These are phyloP conservation scores for Macquaria australasica DNA, from an alignment of 2,113 vertebrate genomes.

Conservation along the genomic window DNA sequence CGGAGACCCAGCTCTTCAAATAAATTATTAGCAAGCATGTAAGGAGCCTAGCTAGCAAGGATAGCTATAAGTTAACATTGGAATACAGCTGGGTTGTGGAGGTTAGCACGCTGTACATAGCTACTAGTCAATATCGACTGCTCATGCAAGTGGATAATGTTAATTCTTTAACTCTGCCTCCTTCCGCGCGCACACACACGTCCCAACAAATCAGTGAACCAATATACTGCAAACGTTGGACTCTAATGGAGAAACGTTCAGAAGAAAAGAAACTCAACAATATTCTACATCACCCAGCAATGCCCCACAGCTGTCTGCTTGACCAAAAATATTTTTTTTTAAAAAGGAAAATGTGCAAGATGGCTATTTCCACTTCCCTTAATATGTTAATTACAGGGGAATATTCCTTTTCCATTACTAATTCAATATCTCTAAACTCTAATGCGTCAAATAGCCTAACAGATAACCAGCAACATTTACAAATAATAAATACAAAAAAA, in stretches of 20 bases:
- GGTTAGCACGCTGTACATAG: no score
- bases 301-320: conserved; percentile 59
- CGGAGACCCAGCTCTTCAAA: no score
- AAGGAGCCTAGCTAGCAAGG: no score
- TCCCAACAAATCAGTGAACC: neutral
- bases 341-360: conserved; percentile 46
- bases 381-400: conserved; percentile 20
- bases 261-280: conserved; percentile 50
- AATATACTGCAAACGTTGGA: neutral
- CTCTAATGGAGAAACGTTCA: conserved; percentile 12
- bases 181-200: no score
- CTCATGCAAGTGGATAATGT: no score
- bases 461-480: neutral
- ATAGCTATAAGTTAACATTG: no score
- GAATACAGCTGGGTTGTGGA: no score
- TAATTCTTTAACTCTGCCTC: no score
- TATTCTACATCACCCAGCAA: conserved; percentile 45
- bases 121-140: no score
- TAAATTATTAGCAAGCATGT: no score
- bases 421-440: neutral
- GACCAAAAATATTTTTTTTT: conserved; percentile 54
- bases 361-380: conserved; percentile 12
- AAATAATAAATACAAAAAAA: neutral
- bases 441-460: neutral
- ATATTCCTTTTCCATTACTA: conserved; percentile 1